Evolutionary conservation across 2,797 vertebrate genomes (phyloP).

Genomic region (Cottoperca gobio): DNA sequence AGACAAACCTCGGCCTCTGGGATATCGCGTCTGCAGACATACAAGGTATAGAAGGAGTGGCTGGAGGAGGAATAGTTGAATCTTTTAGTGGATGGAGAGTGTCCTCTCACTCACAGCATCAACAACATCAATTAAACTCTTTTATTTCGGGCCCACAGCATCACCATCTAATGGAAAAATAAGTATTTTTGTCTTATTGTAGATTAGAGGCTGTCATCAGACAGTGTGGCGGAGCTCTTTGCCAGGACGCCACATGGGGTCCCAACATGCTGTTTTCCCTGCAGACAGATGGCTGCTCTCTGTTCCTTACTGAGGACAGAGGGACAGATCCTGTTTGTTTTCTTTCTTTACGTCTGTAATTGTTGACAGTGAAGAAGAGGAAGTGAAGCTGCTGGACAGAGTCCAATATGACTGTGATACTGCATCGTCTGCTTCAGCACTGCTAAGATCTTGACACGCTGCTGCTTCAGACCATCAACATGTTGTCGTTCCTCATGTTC

Average conservation of each 20-base stretch:
- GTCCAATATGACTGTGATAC: slow-evolving; percentile 14
- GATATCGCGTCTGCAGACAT: slow-evolving; percentile 55
- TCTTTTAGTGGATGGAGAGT: neutral
- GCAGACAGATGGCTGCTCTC: slow-evolving; percentile 66
- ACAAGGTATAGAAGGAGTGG: slow-evolving; percentile 14
- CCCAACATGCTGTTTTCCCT: slow-evolving; percentile 62
- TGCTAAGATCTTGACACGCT: neutral
- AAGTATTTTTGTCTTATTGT: slow-evolving; percentile 34
- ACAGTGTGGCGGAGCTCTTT: slow-evolving; percentile 8
- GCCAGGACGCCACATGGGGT: slow-evolving; percentile 65
- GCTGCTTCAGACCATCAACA: neutral
- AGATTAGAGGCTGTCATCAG: slow-evolving; percentile 54
- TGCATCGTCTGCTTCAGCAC: neutral
- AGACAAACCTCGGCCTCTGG: slow-evolving; percentile 53
- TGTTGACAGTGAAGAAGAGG: slow-evolving; percentile 54
- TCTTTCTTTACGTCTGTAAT: slow-evolving; percentile 43
- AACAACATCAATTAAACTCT: slow-evolving; percentile 2
- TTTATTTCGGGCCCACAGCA: neutral
- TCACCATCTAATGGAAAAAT: slow-evolving; percentile 35
- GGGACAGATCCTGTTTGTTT: slow-evolving; percentile 54
- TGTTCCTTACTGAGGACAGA: slow-evolving; percentile 18
- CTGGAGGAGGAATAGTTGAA: neutral
- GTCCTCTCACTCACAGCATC: neutral
- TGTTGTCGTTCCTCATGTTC: neutral
- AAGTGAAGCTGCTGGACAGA: slow-evolving; percentile 31